A percentile compares a stretch with the other conserved stretches of the same genome.
Conservation (phyloP, 1,140 invertebrate genomes). For the Tetraneura akinire region DNA sequence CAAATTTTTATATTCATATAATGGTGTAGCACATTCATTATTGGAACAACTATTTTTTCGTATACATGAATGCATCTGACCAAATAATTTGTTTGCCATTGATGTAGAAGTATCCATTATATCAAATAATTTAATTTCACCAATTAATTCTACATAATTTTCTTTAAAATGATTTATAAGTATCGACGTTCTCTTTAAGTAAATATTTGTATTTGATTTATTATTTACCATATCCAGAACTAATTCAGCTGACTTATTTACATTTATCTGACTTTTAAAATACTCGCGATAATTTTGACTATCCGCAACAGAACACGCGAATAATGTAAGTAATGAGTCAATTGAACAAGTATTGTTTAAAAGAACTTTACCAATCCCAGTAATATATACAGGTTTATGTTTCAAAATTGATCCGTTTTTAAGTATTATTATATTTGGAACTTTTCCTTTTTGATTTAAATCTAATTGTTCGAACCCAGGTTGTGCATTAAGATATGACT, state of each 20-base stretch:
- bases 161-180: neutral
- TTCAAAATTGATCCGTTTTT: neutral
- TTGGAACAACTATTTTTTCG: neutral
- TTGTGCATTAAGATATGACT: neutral
- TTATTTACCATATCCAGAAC: neutral
- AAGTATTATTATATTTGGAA: neutral
- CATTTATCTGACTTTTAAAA: neutral
- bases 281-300: neutral
- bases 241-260: neutral
- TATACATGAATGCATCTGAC: neutral
- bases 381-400: neutral
- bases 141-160: neutral
- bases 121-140: neutral
- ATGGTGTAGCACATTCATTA: neutral
- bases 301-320: neutral
- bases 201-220: neutral
- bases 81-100: neutral
- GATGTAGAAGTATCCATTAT: neutral
- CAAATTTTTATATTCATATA: neutral
- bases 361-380: neutral
- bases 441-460: neutral
- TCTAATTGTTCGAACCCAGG: neutral
- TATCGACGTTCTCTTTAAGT: neutral
- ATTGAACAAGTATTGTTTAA: neutral
- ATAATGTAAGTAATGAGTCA: neutral